phyloP scores from a whole-genome alignment of 2,888 invertebrate species.

The Hetaerina titia region DNA sequence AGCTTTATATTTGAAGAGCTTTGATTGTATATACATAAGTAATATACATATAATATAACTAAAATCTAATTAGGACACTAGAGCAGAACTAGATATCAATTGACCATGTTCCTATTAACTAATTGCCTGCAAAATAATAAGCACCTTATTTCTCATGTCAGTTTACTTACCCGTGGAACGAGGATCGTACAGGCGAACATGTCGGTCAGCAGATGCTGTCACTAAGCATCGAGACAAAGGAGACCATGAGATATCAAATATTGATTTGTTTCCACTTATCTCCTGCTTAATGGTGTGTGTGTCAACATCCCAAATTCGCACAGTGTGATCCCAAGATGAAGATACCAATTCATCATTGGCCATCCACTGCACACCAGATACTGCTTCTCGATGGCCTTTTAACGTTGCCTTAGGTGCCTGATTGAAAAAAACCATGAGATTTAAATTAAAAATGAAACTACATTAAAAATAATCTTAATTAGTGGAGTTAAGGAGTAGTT shows the following conservation, averaged over 20 bases:
- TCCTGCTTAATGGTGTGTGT: constrained; percentile 90
- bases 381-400: constrained; percentile 94
- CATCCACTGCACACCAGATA: constrained; percentile 92
- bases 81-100: too few species aligned
- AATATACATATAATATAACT: too few species aligned
- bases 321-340: constrained; percentile 96
- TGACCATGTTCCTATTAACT: too few species aligned
- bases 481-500: background rate
- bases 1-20: too few species aligned
- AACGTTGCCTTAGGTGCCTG: constrained; percentile 91
- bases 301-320: constrained; percentile 96
- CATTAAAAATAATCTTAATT: background rate
- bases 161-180: constrained; percentile 86
- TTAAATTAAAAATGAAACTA: constrained; percentile 32
- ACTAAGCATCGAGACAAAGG: constrained; percentile 86
- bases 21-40: too few species aligned
- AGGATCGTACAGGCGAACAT: constrained; percentile 94
- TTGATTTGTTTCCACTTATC: constrained; percentile 93
- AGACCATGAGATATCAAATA: constrained; percentile 92
- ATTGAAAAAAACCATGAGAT: constrained; percentile 71
- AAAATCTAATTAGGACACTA: too few species aligned
- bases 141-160: background rate
- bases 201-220: constrained; percentile 94
- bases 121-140: background rate
- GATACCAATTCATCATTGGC: constrained; percentile 88